Evolutionary conservation across 1,140 invertebrate genomes (phyloP).

Genomic region (Apis cerana): DNA sequence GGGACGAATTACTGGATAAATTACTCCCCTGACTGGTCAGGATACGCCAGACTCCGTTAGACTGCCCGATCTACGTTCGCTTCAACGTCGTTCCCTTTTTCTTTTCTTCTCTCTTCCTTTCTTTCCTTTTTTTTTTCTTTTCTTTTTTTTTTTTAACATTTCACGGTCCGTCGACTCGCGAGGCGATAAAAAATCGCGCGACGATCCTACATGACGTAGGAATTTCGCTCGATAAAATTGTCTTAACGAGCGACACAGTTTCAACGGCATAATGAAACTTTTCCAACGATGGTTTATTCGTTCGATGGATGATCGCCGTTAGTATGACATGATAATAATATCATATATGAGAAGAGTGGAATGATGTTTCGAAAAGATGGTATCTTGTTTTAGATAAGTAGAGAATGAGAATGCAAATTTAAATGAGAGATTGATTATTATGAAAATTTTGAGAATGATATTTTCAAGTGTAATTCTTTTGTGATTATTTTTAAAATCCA

Average conservation of each 20-base stretch:
- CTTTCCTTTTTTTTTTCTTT: conserved; percentile 41
- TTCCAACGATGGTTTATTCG: neutral
- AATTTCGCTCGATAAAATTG: conserved; percentile 60
- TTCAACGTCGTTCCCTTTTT: conserved; percentile 9
- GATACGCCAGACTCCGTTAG: neutral
- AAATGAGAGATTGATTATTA: too few relatives aligned
- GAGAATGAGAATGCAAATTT: too few relatives aligned
- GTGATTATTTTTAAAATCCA: too few relatives aligned
- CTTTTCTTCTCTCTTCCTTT: conserved; percentile 1
- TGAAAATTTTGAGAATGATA: too few relatives aligned
- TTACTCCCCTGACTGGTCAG: conserved; percentile 41
- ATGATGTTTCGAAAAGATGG: too few relatives aligned
- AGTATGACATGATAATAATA: neutral
- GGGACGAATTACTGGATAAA: conserved; percentile 46
- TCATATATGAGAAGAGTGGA: too few relatives aligned
- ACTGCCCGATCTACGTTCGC: conserved; percentile 38
- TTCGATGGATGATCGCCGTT: neutral
- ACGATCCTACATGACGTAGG: conserved; percentile 34
- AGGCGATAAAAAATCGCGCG: conserved; percentile 57
- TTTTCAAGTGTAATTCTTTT: too few relatives aligned
- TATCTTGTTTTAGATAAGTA: too few relatives aligned
- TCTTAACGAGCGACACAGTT: conserved; percentile 44
- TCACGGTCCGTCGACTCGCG: conserved; percentile 49
- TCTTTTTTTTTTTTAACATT: conserved; percentile 54
- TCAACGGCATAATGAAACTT: conserved; percentile 58